A percentile compares a stretch with the other conserved stretches of the same genome.
Conservation (phyloP, 1,140 invertebrate species). For the Dendrolimus kikuchii region DNA sequence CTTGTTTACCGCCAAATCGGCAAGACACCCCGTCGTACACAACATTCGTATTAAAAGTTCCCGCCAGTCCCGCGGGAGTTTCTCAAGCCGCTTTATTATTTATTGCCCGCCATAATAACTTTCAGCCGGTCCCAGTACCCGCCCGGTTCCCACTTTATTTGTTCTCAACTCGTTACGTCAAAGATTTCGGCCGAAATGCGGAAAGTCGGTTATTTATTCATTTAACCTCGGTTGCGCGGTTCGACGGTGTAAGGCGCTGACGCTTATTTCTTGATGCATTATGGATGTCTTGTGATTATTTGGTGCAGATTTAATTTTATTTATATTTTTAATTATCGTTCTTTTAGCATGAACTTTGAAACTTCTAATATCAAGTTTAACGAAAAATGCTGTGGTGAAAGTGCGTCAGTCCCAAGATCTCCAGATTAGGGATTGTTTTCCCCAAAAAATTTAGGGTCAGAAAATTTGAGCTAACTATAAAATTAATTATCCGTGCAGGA, state of each 20-base stretch:
- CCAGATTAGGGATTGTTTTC: too few species aligned
- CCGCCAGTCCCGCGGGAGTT: constrained; percentile 29
- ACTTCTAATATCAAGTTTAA: too few species aligned
- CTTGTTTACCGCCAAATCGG: too few species aligned
- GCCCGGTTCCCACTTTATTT: constrained; percentile 50
- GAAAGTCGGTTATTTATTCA: constrained; percentile 63
- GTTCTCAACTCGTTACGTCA: constrained; percentile 56
- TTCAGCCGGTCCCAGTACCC: constrained; percentile 14
- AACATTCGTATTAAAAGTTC: constrained; percentile 53
- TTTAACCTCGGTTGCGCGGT: constrained; percentile 6
- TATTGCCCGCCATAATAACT: constrained; percentile 53
- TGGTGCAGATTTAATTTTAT: too few species aligned
- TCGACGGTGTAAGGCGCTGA: neutral
- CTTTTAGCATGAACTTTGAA: too few species aligned
- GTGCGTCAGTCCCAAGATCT: too few species aligned
- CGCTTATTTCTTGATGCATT: neutral
- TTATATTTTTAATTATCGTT: too few species aligned
- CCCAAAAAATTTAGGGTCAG: too few species aligned
- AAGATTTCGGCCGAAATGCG: constrained; percentile 58
- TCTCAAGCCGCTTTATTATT: constrained; percentile 55
- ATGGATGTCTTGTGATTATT: neutral
- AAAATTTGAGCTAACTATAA: too few species aligned
- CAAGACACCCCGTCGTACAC: constrained; percentile 1
- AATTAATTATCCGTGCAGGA: too few species aligned
- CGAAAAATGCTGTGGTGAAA: too few species aligned